Evolutionary conservation across 2,797 vertebrate genomes (phyloP), one percentile per base, ranked within the genome.

Genomic region (Microctenopoma stevenorrisi): DNA sequence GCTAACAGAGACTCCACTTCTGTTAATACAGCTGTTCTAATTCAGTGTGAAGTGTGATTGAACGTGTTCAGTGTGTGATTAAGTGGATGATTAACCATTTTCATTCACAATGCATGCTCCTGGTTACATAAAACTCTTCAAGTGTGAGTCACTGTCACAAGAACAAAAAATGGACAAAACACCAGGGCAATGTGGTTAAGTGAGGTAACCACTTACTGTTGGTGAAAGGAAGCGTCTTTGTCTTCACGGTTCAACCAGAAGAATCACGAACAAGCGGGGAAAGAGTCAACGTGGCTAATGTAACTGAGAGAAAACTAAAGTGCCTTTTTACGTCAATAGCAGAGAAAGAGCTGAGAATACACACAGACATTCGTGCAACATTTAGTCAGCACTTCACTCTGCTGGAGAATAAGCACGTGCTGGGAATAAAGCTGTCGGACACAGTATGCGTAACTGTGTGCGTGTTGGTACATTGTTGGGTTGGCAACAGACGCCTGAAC

Each of bases 361-460:
- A 67, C 12, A 5, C 37, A 52, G 40, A 54, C 28, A 33, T 64
- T 79, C 63, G 83, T 82, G 25, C 81, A 88, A 72, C 43, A 80
- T 79, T 74, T 25, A 80, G 65, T 79, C 63, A 71, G 28, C 49
- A 42, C 60, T 57, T 66, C 38, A 58, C 63, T 61, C 64, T 67
- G 70, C 55, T 49, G 22, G 49, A 62, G 26, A 67, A 48, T 0
- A 11, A 48, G 25, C 57, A 30, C 48, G 38, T 55, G 47, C n/a
- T 22, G 46, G 53, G 66, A 67, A 69, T 71, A 26, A 53, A 7
- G 25, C 72, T 72, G 50, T 70, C 43, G 64, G 16, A 43, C 42
- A 16, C 14, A 4, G 65, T 16, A 33, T 12, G 28, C 33, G 47
- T 26, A 37, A 8, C 26, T 28, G 18, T 66, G 51, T 28, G 2